A percentile compares a stretch with the other conserved stretches of the same genome.
Conservation (phyloP, 2,888 invertebrate genomes). For the Sialis fuliginosa region DNA sequence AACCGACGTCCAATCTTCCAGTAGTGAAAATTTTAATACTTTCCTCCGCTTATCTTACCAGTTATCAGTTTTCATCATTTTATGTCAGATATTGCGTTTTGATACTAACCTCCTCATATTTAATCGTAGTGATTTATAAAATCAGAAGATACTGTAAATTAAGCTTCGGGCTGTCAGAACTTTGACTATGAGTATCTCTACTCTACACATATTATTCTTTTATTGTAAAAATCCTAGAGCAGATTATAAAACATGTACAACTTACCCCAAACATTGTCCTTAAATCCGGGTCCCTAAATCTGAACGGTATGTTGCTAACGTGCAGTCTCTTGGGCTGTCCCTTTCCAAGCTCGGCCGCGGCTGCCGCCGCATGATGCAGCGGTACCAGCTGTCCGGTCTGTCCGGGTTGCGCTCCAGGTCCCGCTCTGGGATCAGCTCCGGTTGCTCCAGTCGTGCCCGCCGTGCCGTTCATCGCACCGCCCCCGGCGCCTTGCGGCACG, state of each 20-base stretch:
- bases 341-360: conserved; percentile 31
- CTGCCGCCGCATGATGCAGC: conserved; percentile 24
- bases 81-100: too few species aligned
- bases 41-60: too few species aligned
- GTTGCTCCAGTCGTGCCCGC: conserved; percentile 27
- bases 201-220: neutral
- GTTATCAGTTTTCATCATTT: too few species aligned
- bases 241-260: conserved; percentile 14
- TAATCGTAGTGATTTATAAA: too few species aligned
- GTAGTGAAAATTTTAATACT: too few species aligned
- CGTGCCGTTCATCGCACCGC: conserved; percentile 21
- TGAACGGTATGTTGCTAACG: conserved; percentile 99
- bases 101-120: too few species aligned
- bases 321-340: conserved; percentile 89
- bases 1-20: too few species aligned
- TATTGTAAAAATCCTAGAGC: neutral
- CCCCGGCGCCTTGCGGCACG: conserved; percentile 22
- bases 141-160: too few species aligned
- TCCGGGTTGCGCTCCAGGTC: conserved; percentile 21
- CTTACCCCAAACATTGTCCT: conserved; percentile 97
- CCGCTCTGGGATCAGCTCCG: conserved; percentile 24
- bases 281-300: conserved; percentile 97
- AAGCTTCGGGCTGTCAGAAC: too few species aligned
- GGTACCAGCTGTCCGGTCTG: conserved; percentile 31
- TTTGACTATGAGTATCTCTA: neutral